Evolutionary conservation across 2,113 vertebrate genomes (phyloP), one percentile per base, ranked within the genome.

Genomic region (Oriolus oriolus): DNA sequence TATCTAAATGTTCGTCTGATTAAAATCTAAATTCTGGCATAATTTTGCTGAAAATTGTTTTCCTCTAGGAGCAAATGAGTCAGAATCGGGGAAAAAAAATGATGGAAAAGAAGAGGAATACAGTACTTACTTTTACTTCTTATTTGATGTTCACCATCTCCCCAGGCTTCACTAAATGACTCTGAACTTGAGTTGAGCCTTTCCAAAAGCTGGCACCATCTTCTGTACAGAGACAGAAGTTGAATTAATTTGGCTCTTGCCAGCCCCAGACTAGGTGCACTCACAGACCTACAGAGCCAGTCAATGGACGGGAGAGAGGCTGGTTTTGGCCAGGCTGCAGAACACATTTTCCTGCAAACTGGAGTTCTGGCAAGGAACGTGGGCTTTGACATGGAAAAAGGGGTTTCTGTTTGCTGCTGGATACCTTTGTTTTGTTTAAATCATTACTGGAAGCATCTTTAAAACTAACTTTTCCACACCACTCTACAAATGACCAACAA

Each of bases 371-470:
- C 76, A 90, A 60, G 56, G 47, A 74, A 31, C 0, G 0, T 0
- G 2, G 78, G 33, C 47, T 80, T 47, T 64, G 64, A 70, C 71
- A 31, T 35, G 41, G 83, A 94, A 68, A 94, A 89, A 84, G 35
- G 39, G 14, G 56, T 71, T 90, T 93, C 78, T 86, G 79, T 88
- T 81, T 81, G 82, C 75, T 64, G 54, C 75, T 80, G 63, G 47
- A 85, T 64, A 60, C 31, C 44, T 85, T 70, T 80, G 50, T 41
- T 91, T 96, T 86, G 75, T 73, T 85, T 84, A 88, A 95, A 52
- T 80, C 59, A 41, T 87, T 95, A 87, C 42, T 77, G 70, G 89
- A 93, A 92, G 80, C 69, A 93, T 82, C 86, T 95, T 81, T 89
- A 49, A 94, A 79, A 70, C 27, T 44, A 12, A 19, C 33, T 93